phyloP scores from a whole-genome alignment of 2,888 invertebrate species.

The Dicranocentrus wangi region DNA sequence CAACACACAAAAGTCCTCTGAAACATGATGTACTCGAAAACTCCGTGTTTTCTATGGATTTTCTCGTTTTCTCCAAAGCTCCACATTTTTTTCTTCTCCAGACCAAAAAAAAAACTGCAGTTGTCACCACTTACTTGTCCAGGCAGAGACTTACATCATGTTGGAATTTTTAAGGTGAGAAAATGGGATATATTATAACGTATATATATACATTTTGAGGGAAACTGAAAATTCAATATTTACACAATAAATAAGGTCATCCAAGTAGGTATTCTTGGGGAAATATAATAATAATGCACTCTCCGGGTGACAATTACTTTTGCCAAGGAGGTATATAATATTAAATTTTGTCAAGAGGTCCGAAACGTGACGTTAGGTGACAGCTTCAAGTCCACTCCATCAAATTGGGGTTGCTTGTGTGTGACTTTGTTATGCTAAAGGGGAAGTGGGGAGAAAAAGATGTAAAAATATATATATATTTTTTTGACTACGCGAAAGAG shows the following conservation, averaged over 20 bases:
- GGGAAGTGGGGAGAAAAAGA: conserved; percentile 11
- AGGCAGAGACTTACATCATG: neutral
- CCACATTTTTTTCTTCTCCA: no score
- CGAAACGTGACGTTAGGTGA: conserved; percentile 67
- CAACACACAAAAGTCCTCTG: no score
- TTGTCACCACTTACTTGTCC: conserved; percentile 24
- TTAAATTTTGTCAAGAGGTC: conserved; percentile 47
- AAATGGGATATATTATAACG: conserved; percentile 1
- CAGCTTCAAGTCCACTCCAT: conserved; percentile 71
- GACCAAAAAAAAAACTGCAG: no score
- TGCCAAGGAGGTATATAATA: conserved; percentile 28
- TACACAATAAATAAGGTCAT: conserved; percentile 53
- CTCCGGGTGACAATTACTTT: conserved; percentile 48
- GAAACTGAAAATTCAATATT: conserved; percentile 47
- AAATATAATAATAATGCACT: conserved; percentile 11
- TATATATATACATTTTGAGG: neutral
- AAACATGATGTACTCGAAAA: no score
- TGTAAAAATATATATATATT: neutral
- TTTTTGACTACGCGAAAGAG: no score
- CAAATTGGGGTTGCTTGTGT: conserved; percentile 50
- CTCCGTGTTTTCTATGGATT: no score
- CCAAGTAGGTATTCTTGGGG: neutral
- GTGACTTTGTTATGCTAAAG: conserved; percentile 46
- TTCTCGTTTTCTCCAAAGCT: no score
- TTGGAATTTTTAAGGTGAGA: conserved; percentile 2